phyloP scores from a whole-genome alignment of 2,113 vertebrate genomes.

The Elephas maximus region DNA sequence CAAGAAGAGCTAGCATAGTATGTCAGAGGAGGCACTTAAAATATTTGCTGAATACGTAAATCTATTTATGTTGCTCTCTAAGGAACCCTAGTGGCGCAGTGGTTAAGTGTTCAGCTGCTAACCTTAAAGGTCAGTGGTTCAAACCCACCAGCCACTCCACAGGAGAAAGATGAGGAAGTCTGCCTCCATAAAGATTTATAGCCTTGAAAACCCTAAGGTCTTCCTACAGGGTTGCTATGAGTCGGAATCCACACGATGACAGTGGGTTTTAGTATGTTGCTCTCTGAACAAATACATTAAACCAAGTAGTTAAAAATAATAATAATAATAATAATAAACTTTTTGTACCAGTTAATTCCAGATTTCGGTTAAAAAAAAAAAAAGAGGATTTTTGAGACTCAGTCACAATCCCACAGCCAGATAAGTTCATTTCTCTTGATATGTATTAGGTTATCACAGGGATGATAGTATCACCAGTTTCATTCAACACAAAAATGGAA shows the following conservation, averaged over 20 bases:
- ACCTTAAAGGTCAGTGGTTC: too few species aligned
- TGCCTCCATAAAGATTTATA: too few species aligned
- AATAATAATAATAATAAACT: background rate
- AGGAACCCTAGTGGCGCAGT: too few species aligned
- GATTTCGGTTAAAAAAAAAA: background rate
- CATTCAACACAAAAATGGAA: background rate
- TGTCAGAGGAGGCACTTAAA: background rate
- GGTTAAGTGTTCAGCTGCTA: too few species aligned
- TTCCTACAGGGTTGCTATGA: too few species aligned
- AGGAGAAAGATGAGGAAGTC: too few species aligned
- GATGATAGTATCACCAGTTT: background rate
- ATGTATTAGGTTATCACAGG: background rate
- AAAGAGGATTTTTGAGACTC: background rate
- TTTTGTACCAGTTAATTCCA: slow-evolving; percentile 23
- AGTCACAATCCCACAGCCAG: background rate
- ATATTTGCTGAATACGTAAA: background rate
- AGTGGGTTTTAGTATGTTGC: background rate
- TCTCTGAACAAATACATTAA: background rate
- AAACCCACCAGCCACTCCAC: too few species aligned
- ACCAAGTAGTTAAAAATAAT: background rate
- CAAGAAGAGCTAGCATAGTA: background rate
- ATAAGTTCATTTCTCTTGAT: background rate
- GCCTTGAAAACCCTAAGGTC: too few species aligned
- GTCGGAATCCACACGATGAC: too few species aligned
- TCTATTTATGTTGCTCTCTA: background rate